phyloP scores from a whole-genome alignment of 2,888 invertebrate genomes.

The Acanthosoma haemorrhoidale region DNA sequence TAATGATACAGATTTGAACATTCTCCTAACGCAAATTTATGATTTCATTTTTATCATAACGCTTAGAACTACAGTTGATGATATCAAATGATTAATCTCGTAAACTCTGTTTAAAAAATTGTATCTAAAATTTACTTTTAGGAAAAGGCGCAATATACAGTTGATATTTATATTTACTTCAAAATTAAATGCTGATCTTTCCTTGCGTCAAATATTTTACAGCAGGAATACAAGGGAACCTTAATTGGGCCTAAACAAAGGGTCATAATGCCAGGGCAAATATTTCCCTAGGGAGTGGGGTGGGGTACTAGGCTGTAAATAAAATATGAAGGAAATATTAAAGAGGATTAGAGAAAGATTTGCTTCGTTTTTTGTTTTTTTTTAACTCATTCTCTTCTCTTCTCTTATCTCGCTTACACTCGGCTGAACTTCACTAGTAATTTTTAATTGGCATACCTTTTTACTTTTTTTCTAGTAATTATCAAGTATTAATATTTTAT shows the following conservation, averaged over 20 bases:
- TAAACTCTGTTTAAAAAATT: too few relatives aligned
- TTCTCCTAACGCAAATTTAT: too few relatives aligned
- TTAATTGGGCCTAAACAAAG: constrained; percentile 24
- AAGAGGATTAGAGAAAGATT: constrained; percentile 1
- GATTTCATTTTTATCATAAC: too few relatives aligned
- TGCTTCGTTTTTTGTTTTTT: not conserved
- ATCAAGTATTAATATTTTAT: too few relatives aligned
- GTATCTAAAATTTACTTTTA: too few relatives aligned
- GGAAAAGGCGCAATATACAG: too few relatives aligned
- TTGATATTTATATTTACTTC: too few relatives aligned
- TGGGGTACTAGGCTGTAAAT: constrained; percentile 1
- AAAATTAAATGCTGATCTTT: not conserved
- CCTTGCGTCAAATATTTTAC: constrained; percentile 2
- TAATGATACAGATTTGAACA: too few relatives aligned
- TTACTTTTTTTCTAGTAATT: too few relatives aligned
- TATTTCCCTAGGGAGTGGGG: constrained; percentile 6
- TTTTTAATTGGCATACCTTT: too few relatives aligned
- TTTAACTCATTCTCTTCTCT: constrained; percentile 9
- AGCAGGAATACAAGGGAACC: not conserved
- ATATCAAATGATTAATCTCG: too few relatives aligned
- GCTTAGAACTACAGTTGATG: too few relatives aligned
- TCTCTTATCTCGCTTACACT: not conserved
- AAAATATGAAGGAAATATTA: constrained; percentile 25
- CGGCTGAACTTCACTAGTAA: not conserved
- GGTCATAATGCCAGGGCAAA: constrained; percentile 25